These are phyloP conservation scores for Sebastes ruberrimus DNA, from an alignment of 2,797 vertebrate genomes.

Conservation along the genomic window DNA sequence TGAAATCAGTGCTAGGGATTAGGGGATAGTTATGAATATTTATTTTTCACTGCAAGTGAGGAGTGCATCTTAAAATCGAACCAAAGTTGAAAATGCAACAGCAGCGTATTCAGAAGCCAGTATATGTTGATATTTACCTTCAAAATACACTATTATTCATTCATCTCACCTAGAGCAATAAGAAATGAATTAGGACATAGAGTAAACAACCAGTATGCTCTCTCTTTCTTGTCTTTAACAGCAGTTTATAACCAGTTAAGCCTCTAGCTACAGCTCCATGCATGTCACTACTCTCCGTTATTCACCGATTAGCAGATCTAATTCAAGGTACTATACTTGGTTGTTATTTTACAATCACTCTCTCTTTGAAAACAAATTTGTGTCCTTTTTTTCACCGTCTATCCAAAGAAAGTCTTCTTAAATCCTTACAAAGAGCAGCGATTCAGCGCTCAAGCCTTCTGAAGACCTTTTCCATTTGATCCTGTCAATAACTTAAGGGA, in stretches of 20 bases:
- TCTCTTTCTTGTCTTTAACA: neutral
- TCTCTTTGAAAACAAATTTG: constrained; percentile 3
- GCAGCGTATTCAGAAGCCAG: neutral
- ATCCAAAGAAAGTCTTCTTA: constrained; percentile 7
- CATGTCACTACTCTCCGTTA: neutral
- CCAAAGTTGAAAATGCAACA: constrained; percentile 12
- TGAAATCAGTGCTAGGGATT: constrained; percentile 13
- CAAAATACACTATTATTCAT: neutral
- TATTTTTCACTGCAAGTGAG: neutral
- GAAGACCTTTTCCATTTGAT: constrained; percentile 26
- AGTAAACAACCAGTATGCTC: neutral
- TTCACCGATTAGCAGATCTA: neutral
- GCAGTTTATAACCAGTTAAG: neutral
- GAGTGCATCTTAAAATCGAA: constrained; percentile 4
- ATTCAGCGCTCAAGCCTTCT: neutral
- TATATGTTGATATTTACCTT: neutral
- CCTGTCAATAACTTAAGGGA: constrained; percentile 15
- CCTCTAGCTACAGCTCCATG: neutral
- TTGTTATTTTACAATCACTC: neutral
- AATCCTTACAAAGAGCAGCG: constrained; percentile 22
- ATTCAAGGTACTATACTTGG: constrained; percentile 9
- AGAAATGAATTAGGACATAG: neutral
- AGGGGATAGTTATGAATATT: constrained; percentile 11
- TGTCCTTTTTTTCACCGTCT: neutral
- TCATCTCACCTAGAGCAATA: neutral